Conservation (phyloP, 2,797 vertebrate species). For the Pseudochirops cupreus region DNA sequence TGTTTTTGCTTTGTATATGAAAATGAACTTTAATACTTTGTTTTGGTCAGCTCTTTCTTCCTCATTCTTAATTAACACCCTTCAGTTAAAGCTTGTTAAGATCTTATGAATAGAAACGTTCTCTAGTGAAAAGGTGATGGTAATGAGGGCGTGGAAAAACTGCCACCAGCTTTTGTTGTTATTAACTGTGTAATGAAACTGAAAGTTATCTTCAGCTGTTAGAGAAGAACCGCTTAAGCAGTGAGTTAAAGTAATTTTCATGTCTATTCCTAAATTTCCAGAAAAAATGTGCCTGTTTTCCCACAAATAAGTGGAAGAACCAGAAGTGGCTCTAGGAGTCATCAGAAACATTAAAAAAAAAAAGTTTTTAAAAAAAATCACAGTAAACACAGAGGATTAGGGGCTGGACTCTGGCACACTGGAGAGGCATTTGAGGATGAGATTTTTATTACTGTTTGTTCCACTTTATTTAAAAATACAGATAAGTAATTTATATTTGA, state of each 20-base stretch:
- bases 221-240: neutral
- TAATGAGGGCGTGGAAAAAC: neutral
- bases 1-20: conserved; percentile 5
- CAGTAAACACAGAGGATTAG: neutral
- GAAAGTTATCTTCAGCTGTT: neutral
- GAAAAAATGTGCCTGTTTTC: neutral
- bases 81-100: neutral
- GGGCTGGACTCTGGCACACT: neutral
- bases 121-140: neutral
- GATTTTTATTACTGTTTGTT: neutral
- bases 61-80: neutral
- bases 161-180: neutral
- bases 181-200: neutral
- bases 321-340: neutral
- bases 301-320: neutral
- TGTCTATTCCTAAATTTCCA: neutral
- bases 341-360: neutral
- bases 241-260: conserved; percentile 8
- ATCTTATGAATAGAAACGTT: neutral
- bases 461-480: neutral
- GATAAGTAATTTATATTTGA: neutral
- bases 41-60: neutral
- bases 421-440: neutral
- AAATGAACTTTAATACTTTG: neutral
- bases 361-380: neutral